phyloP scores from a whole-genome alignment of 2,113 vertebrate species.

The Nycticorax nycticorax region DNA sequence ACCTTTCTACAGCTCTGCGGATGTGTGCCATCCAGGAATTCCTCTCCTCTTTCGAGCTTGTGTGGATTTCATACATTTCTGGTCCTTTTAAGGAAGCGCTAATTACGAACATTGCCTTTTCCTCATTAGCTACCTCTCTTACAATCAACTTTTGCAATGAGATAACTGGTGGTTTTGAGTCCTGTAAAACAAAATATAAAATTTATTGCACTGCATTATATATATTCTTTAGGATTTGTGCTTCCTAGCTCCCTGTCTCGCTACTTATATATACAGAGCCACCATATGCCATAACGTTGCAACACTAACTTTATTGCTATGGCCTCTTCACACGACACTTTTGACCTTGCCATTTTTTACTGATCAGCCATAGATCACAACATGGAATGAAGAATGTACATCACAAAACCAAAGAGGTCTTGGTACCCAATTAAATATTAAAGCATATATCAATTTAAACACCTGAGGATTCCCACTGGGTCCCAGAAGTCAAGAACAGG shows the following conservation, averaged over 20 bases:
- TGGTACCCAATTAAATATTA: not conserved
- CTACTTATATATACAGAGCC: not conserved
- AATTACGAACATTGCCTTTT: constrained; percentile 97
- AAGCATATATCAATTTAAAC: not conserved
- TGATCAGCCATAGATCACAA: not conserved
- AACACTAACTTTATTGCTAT: not conserved
- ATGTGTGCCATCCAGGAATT: constrained; percentile 92
- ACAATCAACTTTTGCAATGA: constrained; percentile 95
- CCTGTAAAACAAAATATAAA: constrained; percentile 69
- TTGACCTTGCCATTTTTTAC: not conserved
- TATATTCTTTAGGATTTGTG: not conserved
- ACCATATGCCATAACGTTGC: not conserved
- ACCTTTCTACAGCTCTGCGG: constrained; percentile 92
- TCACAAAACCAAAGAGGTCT: not conserved
- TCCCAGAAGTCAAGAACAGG: not conserved
- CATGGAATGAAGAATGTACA: not conserved
- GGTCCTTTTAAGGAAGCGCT: constrained; percentile 90
- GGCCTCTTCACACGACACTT: not conserved
- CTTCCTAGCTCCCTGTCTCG: not conserved
- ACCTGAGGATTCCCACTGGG: not conserved
- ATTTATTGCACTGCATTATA: not conserved
- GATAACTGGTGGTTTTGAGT: constrained; percentile 91
- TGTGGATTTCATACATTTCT: constrained; percentile 98
- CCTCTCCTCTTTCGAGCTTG: constrained; percentile 90
- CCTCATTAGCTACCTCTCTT: constrained; percentile 94